Conservation (phyloP, 2,888 invertebrate genomes). For the Watsonalla binaria region DNA sequence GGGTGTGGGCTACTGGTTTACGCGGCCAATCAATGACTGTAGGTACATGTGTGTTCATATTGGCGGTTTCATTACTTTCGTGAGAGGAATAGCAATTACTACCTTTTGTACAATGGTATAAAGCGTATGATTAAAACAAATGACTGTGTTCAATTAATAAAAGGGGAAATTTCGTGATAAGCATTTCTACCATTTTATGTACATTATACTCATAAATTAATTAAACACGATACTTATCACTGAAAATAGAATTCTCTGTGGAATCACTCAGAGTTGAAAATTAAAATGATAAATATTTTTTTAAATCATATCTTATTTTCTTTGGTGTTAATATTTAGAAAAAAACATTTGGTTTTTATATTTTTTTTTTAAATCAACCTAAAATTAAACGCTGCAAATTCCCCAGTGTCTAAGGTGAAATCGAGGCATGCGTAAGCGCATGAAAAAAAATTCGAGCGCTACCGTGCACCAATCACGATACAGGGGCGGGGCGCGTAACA, state of each 20-base stretch:
- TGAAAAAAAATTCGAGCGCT: conserved; percentile 48
- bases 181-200: no score
- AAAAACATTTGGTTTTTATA: no score
- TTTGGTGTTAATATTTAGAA: no score
- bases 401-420: neutral
- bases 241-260: no score
- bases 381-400: conserved; percentile 11
- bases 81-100: neutral
- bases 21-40: conserved; percentile 67
- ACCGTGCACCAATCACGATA: conserved; percentile 66
- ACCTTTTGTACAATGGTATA: no score
- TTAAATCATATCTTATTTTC: no score
- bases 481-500: conserved; percentile 67
- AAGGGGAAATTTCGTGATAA: no score
- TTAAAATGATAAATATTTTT: no score
- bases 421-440: conserved; percentile 23
- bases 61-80: neutral
- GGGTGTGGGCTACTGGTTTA: conserved; percentile 34
- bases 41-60: conserved; percentile 23
- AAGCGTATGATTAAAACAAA: conserved; percentile 8
- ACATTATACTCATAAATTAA: no score
- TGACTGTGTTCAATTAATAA: neutral
- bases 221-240: no score
- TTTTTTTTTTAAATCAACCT: no score
- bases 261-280: no score